A percentile compares a stretch with the other conserved stretches of the same genome.
Evolutionary conservation across 2,797 vertebrate species (phyloP).

Genomic region (Florisuga fusca): DNA sequence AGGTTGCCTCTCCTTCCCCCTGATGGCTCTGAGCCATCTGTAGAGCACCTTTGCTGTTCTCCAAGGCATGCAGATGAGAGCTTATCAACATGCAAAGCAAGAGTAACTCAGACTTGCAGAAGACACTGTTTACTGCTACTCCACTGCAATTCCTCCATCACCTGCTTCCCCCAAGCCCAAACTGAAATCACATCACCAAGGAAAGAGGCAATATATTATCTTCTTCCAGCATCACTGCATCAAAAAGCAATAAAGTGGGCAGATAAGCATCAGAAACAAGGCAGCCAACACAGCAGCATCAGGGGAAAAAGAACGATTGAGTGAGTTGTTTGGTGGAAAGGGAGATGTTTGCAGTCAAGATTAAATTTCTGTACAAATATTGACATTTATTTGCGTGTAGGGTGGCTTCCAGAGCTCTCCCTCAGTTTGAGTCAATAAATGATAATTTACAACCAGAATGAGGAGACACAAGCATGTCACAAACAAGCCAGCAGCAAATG

Average conservation of each 20-base stretch:
- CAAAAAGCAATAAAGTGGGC: neutral
- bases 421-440: neutral
- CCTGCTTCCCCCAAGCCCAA: conserved; percentile 4
- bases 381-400: neutral
- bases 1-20: conserved; percentile 50
- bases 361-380: neutral
- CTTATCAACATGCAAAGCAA: conserved; percentile 47
- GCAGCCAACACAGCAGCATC: neutral
- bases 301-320: neutral
- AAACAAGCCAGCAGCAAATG: neutral
- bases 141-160: neutral
- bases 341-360: neutral
- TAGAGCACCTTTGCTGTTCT: conserved; percentile 44
- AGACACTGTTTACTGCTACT: neutral
- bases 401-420: neutral
- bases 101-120: neutral
- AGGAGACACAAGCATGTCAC: fast-evolving
- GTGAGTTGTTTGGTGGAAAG: neutral
- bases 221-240: neutral
- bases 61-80: conserved; percentile 23
- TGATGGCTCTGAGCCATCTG: conserved; percentile 54
- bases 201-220: neutral
- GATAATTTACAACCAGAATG: neutral
- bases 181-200: neutral
- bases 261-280: neutral